These are phyloP conservation scores for Ancistrus triradiatus DNA, from an alignment of 2,113 vertebrate genomes.

Conservation along the genomic window DNA sequence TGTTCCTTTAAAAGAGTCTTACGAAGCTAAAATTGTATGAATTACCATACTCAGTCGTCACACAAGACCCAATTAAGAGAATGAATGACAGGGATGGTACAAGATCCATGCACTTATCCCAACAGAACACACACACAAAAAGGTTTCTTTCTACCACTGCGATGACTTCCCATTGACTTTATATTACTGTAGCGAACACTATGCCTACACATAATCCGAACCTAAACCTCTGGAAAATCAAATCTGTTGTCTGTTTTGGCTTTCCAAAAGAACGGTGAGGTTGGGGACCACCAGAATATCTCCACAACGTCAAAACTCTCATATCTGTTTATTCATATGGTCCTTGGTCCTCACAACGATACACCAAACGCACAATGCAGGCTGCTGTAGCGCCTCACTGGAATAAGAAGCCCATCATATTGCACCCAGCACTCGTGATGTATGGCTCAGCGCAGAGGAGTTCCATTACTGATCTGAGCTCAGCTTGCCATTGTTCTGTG, in stretches of 20 bases:
- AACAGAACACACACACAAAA: not conserved
- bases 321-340: too few relatives aligned
- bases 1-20: constrained; percentile 1
- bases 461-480: not conserved
- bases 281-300: too few relatives aligned
- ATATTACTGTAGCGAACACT: too few relatives aligned
- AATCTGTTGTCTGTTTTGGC: too few relatives aligned
- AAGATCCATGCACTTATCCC: constrained; percentile 1
- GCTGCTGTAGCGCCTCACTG: too few relatives aligned
- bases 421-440: not conserved
- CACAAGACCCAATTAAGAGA: constrained; percentile 39
- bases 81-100: constrained; percentile 18
- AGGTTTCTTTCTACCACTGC: not conserved
- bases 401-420: not conserved
- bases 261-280: too few relatives aligned
- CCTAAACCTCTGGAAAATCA: too few relatives aligned
- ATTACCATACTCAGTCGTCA: constrained; percentile 36
- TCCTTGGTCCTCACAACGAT: too few relatives aligned
- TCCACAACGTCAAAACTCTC: too few relatives aligned
- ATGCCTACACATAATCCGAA: too few relatives aligned
- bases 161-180: too few relatives aligned
- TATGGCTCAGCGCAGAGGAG: not conserved
- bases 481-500: not conserved
- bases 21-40: constrained; percentile 19
- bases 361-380: too few relatives aligned